A percentile compares a stretch with the other conserved stretches of the same genome.
Evolutionary conservation across 2,888 invertebrate species (phyloP).

Genomic region (Linnaemya tessellans): DNA sequence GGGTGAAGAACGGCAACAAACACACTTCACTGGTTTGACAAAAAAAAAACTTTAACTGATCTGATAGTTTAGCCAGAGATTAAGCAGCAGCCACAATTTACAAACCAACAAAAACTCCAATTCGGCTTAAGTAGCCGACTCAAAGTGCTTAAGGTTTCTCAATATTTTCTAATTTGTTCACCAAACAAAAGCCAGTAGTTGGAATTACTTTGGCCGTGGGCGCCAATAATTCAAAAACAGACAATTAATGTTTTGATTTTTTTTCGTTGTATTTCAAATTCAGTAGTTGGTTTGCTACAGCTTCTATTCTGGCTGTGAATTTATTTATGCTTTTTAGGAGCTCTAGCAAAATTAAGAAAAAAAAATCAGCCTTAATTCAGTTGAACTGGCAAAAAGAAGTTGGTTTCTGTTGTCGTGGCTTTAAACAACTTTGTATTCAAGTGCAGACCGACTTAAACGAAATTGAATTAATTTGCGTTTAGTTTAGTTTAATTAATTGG

Average conservation of each 20-base stretch:
- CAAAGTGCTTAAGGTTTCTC: conserved; percentile 12
- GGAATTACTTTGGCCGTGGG: conserved; percentile 74
- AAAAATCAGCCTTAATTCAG: conserved; percentile 26
- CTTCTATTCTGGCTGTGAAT: conserved; percentile 59
- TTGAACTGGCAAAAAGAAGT: conserved; percentile 1
- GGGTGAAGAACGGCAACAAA: neutral
- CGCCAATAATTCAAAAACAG: conserved; percentile 77
- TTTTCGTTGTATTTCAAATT: neutral
- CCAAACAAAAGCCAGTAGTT: conserved; percentile 44
- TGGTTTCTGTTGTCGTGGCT: conserved; percentile 20
- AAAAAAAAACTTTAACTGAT: conserved; percentile 31
- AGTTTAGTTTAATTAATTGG: conserved; percentile 80
- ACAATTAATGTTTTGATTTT: conserved; percentile 76
- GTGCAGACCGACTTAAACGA: neutral
- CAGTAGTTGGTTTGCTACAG: conserved; percentile 47
- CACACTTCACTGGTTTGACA: conserved; percentile 28
- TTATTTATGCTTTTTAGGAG: conserved; percentile 41
- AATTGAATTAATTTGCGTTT: conserved; percentile 78
- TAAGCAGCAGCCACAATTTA: conserved; percentile 27
- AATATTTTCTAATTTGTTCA: conserved; percentile 29
- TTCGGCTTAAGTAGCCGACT: conserved; percentile 52
- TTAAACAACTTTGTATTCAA: conserved; percentile 30
- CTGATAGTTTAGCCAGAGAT: conserved; percentile 43
- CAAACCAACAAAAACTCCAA: conserved; percentile 7
- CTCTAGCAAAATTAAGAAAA: neutral